Evolutionary conservation across 1,140 invertebrate genomes (phyloP), one percentile per base, ranked within the genome.

Genomic region (Drosophila sucinea): DNA sequence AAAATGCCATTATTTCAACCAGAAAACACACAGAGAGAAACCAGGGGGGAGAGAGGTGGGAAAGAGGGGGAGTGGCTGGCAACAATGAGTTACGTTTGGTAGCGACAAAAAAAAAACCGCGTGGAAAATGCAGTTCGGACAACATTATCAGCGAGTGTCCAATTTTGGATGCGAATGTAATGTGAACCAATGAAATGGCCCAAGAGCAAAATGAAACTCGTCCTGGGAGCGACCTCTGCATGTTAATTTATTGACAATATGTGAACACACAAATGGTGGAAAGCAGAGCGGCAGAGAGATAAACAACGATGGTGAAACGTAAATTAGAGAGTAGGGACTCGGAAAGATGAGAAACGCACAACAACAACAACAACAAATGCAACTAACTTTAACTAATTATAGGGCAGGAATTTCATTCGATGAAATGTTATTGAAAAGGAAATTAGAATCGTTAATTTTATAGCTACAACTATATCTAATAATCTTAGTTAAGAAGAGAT

Each of bases 1-100:
- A 87, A 87, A 87, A 80, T 87, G 79, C 84, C 80, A 87, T 87
- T 89, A 87, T 83, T 89, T 83, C 76, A 61, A 74, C 79, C 83
- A 83, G 51, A 60, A 47, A 30, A 41, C 3, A 40, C n/a, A 55
- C 10, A 54, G 35, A 17, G 41, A 11, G 10, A 40, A 27, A 17
- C 17, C 0, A 33, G 47, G 30, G 30, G 10, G n/a, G 32, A 11
- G 11, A 8, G 7, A 5, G 40, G 60, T 3, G 1, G 51, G 27
- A 54, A 27, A 51, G 44, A 6, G 25, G 44, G 25, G 2, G 25
- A 51, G 25, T 51, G 44, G 35, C 8, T 11, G 73, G 67, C 79
- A 82, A 87, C 82, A 86, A 86, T 87, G 82, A 87, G 83, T 79
- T 70, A 83, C 70, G 61, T 79, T 85, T 85, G 85, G 82, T 86